Conservation (phyloP, 2,113 vertebrate genomes). For the Corvus hawaiiensis region DNA sequence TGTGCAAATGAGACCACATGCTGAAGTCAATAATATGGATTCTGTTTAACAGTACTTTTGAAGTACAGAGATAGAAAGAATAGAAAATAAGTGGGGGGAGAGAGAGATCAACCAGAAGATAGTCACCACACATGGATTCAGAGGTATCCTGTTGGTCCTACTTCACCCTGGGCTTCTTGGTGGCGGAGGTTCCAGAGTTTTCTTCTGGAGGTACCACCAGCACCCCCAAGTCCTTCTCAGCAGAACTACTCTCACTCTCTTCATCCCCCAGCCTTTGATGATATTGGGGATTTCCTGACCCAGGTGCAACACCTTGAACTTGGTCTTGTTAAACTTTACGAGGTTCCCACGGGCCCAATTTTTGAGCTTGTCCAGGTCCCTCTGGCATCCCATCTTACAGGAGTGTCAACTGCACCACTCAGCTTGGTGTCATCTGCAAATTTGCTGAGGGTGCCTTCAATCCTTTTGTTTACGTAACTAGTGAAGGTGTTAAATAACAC, state of each 20-base stretch:
- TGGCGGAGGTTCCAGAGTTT: too few relatives aligned
- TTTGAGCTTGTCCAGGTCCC: neutral
- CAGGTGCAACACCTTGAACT: neutral
- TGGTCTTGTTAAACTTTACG: neutral
- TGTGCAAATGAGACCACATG: neutral
- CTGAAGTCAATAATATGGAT: neutral
- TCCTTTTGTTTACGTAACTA: neutral
- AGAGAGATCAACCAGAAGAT: neutral
- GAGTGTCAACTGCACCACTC: neutral
- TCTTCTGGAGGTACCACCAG: neutral
- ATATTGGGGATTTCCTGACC: neutral
- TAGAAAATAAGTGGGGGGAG: accelerated
- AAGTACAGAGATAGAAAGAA: neutral
- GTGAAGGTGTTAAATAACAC: neutral
- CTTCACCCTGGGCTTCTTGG: neutral
- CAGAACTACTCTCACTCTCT: neutral
- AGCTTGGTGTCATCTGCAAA: neutral
- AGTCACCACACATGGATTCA: neutral
- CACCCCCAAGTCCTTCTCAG: neutral
- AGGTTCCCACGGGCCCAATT: neutral
- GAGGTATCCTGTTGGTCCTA: neutral
- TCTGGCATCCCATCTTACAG: neutral
- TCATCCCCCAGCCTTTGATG: neutral
- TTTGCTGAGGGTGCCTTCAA: neutral
- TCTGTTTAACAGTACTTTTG: neutral